phyloP scores from a whole-genome alignment of 2,888 invertebrate genomes.

The Chironomus tentans region DNA sequence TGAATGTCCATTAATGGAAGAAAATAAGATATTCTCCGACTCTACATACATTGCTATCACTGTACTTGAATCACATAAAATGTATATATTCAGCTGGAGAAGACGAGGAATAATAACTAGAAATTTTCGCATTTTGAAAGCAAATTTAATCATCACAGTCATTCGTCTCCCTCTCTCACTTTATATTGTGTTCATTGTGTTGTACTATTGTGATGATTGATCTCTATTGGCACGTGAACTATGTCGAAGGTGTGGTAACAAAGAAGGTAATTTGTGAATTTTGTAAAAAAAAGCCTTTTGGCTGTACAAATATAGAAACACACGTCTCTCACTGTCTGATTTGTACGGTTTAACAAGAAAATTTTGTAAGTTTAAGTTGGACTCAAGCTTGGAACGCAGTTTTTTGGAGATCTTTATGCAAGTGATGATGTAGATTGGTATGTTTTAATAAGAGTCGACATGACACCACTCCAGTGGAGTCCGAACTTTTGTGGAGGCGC shows the following conservation, averaged over 20 bases:
- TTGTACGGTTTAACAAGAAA: too few species aligned
- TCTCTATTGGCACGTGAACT: constrained; percentile 24
- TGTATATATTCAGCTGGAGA: background rate
- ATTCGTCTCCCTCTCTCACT: background rate
- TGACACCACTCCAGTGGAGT: too few species aligned
- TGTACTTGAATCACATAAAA: background rate
- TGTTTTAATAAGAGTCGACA: too few species aligned
- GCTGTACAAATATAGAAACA: background rate
- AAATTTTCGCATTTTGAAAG: background rate
- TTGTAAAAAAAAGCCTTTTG: background rate
- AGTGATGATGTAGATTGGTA: too few species aligned
- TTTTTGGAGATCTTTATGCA: too few species aligned
- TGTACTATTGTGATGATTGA: background rate
- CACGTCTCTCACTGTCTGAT: too few species aligned
- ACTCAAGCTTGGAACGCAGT: too few species aligned
- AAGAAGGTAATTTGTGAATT: constrained; percentile 1
- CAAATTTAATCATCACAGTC: background rate
- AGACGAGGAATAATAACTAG: background rate
- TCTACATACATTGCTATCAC: background rate
- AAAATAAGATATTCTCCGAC: background rate
- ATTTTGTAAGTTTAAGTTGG: too few species aligned
- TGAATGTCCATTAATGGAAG: background rate
- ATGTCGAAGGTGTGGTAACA: constrained; percentile 17
- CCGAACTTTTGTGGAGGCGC: too few species aligned
- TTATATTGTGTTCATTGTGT: too few species aligned